These are phyloP conservation scores for Brachyistius frenatus DNA, from an alignment of 2,113 vertebrate genomes.

Conservation along the genomic window DNA sequence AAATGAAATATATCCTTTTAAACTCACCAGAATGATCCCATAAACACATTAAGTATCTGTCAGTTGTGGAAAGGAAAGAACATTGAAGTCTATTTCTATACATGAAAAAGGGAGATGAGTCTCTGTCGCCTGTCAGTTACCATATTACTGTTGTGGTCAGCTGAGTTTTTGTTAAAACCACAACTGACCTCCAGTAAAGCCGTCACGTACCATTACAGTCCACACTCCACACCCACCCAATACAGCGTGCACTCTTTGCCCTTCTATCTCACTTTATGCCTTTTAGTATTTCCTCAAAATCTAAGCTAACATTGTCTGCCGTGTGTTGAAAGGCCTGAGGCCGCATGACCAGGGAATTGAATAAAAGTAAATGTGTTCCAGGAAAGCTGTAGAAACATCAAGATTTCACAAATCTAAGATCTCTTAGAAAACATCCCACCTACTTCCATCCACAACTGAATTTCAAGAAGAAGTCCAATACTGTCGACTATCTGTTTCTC, in stretches of 20 bases:
- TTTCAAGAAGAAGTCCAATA: background rate
- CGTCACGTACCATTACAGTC: constrained; percentile 44
- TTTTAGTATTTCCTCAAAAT: constrained; percentile 60
- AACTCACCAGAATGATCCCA: background rate
- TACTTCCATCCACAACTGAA: background rate
- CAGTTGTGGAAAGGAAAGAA: constrained; percentile 5
- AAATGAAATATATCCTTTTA: background rate
- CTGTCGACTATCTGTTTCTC: constrained; percentile 15
- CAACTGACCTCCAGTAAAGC: constrained; percentile 45
- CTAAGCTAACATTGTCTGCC: constrained; percentile 34
- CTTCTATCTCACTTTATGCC: constrained; percentile 19
- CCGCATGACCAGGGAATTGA: constrained; percentile 7
- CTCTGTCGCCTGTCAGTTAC: constrained; percentile 15
- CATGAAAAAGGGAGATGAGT: constrained; percentile 26
- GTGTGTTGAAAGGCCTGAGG: constrained; percentile 23
- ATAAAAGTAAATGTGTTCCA: constrained; percentile 10
- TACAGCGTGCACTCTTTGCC: constrained; percentile 27
- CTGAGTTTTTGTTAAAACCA: constrained; percentile 49
- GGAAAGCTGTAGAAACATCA: background rate
- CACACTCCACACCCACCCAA: constrained; percentile 32
- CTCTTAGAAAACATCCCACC: constrained; percentile 4
- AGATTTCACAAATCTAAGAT: constrained; percentile 4
- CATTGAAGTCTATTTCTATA: constrained; percentile 31
- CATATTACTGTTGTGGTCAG: constrained; percentile 33
- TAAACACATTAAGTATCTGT: constrained; percentile 23